Evolutionary conservation across 1,140 invertebrate species (phyloP), one percentile per base, ranked within the genome.

Genomic region (Lepidotrigona ventralis): DNA sequence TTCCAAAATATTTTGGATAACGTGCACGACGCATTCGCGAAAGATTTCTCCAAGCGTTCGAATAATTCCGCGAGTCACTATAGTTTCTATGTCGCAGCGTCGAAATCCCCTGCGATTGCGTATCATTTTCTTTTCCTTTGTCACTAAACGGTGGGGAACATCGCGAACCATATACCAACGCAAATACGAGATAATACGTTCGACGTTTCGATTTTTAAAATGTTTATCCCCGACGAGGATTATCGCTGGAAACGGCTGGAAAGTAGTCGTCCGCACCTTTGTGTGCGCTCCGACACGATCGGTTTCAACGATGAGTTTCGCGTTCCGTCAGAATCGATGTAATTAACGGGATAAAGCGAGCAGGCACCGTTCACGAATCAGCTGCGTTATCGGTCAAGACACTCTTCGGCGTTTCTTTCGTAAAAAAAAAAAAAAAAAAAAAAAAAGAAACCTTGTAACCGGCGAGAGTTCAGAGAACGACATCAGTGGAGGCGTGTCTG

Each of bases 201-300:
- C 19, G 46, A 21, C 21, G 21, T n/a, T 51, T 33, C 2, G 29
- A 29, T 74, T 39, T 56, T 54, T 54, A 26, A 74, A 54, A 33
- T 39, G 72, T 74, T 33, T 39, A n/a, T 14, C 26, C 39, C 19
- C 29, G 21, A 1, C 19, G 17, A 60, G 72, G 70, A 60, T 77
- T 29, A 82, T 77, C 63, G 73, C 33, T 66, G 33, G 63, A 23
- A 33, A 3, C 53, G n/a, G 29, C 64, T 12, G 17, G 11, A 46
- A 76, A 81, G 72, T 69, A 54, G 73, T 46, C 9, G 79, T 15
- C 23, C 79, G 19, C 80, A 69, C 80, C 80, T 82, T 82, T 82
- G 80, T 82, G 73, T 51, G 58, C 33, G 21, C 21, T 60, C n/a
- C 21, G 80, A 82, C 70, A 69, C 4, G 2, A 82, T 82, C 80